phyloP scores from a whole-genome alignment of 2,888 invertebrate species.

The Crioceris asparagi region DNA sequence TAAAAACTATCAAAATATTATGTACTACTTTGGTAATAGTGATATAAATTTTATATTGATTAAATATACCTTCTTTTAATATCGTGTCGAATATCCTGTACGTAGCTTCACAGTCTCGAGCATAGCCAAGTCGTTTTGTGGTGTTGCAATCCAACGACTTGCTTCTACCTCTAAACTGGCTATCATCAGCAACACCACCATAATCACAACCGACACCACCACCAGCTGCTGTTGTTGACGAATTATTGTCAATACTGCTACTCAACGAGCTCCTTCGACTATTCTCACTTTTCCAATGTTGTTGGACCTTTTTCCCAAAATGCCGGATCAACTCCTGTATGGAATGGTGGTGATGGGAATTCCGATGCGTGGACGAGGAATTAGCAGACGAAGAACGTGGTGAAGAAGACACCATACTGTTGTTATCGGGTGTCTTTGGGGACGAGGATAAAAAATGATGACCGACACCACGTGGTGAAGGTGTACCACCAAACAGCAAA shows the following conservation, averaged over 20 bases:
- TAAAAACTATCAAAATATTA: no score
- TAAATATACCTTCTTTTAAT: slow-evolving; percentile 61
- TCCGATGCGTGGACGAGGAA: slow-evolving; percentile 5
- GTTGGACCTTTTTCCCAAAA: slow-evolving; percentile 63
- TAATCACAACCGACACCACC: no score
- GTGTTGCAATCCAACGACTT: slow-evolving; percentile 62
- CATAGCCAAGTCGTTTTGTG: slow-evolving; percentile 36
- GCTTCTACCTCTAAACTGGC: slow-evolving; percentile 65
- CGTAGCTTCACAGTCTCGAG: slow-evolving; percentile 71
- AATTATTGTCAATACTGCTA: no score
- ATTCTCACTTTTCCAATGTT: slow-evolving; percentile 42
- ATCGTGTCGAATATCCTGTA: slow-evolving; percentile 74
- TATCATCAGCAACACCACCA: slow-evolving; percentile 48
- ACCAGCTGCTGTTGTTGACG: no score
- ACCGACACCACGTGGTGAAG: no score
- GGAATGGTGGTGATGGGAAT: slow-evolving; percentile 47
- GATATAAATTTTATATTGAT: no score
- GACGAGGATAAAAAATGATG: slow-evolving; percentile 4
- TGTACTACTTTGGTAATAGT: no score
- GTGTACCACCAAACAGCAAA: no score
- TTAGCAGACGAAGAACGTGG: slow-evolving; percentile 3
- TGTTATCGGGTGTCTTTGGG: slow-evolving; percentile 4
- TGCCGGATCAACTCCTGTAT: slow-evolving; percentile 68
- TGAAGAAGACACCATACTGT: neutral
- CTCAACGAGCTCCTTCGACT: slow-evolving; percentile 34